Evolutionary conservation across 2,113 vertebrate species (phyloP).

Genomic region (Psephotus haematonotus): DNA sequence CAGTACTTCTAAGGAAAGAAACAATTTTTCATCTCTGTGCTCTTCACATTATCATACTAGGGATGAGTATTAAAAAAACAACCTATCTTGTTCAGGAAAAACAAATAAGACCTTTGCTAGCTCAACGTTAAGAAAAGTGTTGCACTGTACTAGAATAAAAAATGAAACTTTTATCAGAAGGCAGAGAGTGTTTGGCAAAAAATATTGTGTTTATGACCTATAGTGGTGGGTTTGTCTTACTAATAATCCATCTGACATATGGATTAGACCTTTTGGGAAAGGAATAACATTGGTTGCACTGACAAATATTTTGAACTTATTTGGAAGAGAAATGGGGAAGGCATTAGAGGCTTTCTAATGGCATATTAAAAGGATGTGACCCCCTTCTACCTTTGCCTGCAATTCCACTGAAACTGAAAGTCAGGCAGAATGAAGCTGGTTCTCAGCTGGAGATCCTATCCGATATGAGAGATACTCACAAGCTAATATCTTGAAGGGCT

Average conservation of each 20-base stretch:
- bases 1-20: constrained; percentile 20
- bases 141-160: not conserved
- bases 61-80: not conserved
- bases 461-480: not conserved
- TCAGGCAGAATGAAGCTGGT: not conserved
- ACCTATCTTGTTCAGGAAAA: not conserved
- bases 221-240: not conserved
- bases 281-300: not conserved
- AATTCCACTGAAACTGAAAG: not conserved
- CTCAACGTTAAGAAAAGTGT: not conserved
- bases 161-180: constrained; percentile 8
- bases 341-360: not conserved
- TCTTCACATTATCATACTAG: not conserved
- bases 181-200: not conserved
- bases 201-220: not conserved
- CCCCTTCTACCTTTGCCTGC: not conserved
- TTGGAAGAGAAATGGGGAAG: not conserved
- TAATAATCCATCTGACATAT: not conserved
- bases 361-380: not conserved
- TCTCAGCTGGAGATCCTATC: not conserved
- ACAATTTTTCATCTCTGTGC: constrained; percentile 21
- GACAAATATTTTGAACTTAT: not conserved
- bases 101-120: constrained; percentile 19
- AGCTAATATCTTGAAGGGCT: not conserved
- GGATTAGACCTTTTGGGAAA: not conserved